A percentile compares a stretch with the other conserved stretches of the same genome.
These are phyloP conservation scores for Poeciliopsis prolifica DNA, from an alignment of 2,113 vertebrate species.

Conservation along the genomic window DNA sequence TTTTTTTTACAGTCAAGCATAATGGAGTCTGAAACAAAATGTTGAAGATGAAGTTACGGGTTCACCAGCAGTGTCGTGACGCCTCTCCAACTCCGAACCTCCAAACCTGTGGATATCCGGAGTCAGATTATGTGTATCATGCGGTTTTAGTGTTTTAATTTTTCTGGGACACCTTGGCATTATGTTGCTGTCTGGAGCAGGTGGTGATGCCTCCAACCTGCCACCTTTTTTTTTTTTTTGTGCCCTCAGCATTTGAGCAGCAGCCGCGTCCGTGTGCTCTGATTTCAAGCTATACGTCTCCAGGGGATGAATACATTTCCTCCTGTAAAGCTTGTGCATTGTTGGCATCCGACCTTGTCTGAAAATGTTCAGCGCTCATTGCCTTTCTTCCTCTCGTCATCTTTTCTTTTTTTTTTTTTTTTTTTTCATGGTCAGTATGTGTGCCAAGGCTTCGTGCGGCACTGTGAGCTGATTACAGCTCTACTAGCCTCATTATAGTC, in stretches of 20 bases:
- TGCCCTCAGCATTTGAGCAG: background rate
- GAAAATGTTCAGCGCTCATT: constrained; percentile 60
- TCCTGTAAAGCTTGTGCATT: constrained; percentile 34
- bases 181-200: constrained; percentile 29
- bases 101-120: constrained; percentile 16
- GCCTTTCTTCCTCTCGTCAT: constrained; percentile 24
- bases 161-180: constrained; percentile 35
- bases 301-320: constrained; percentile 63
- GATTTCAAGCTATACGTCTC: constrained; percentile 54
- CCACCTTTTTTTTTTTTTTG: background rate
- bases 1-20: too few species aligned
- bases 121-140: background rate
- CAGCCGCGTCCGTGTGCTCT: background rate
- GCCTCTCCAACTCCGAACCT: constrained; percentile 15
- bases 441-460: constrained; percentile 40
- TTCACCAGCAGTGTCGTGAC: background rate
- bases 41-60: background rate
- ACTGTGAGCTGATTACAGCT: constrained; percentile 56
- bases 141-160: constrained; percentile 15
- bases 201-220: constrained; percentile 25
- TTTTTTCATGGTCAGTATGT: constrained; percentile 22
- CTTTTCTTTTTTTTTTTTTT: constrained; percentile 5
- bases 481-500: constrained; percentile 51
- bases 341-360: constrained; percentile 51
- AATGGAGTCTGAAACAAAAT: too few species aligned